phyloP scores from a whole-genome alignment of 2,797 vertebrate species.

The Yasuhikotakia modesta region DNA sequence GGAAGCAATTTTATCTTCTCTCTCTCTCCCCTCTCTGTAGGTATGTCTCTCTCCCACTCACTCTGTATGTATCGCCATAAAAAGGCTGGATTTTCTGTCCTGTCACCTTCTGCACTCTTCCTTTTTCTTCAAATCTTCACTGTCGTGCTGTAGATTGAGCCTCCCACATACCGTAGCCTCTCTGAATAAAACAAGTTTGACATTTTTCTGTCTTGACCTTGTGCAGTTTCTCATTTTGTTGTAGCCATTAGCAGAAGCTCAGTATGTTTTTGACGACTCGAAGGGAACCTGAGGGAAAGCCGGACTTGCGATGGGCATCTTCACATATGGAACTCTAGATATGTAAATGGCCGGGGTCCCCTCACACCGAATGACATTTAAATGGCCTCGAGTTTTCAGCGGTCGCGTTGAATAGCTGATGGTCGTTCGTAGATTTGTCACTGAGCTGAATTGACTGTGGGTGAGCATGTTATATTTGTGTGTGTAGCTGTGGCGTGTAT shows the following conservation, averaged over 20 bases:
- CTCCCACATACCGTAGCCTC: neutral
- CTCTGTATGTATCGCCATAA: neutral
- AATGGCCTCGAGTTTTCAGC: slow-evolving; percentile 38
- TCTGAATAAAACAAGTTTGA: slow-evolving; percentile 33
- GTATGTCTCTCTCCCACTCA: neutral
- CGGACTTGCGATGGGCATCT: slow-evolving; percentile 23
- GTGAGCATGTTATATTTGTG: slow-evolving; percentile 23
- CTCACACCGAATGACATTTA: slow-evolving; percentile 22
- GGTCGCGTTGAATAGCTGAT: slow-evolving; percentile 44
- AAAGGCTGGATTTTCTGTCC: neutral
- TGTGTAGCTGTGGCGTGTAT: slow-evolving; percentile 12
- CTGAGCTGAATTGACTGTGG: slow-evolving; percentile 19
- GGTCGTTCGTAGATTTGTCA: slow-evolving; percentile 26
- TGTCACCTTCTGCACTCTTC: neutral
- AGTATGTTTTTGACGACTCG: slow-evolving; percentile 1
- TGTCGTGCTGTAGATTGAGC: slow-evolving; percentile 22
- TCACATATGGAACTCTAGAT: slow-evolving; percentile 47
- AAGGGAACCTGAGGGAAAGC: slow-evolving; percentile 23
- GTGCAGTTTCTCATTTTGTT: neutral
- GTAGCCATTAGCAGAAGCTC: slow-evolving; percentile 18
- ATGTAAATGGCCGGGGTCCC: slow-evolving; percentile 38
- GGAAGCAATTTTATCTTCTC: neutral
- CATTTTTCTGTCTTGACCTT: slow-evolving; percentile 14
- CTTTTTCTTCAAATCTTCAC: slow-evolving; percentile 1
- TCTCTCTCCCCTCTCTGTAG: neutral